Evolutionary conservation across 1,140 invertebrate species (phyloP).

Genomic region (Cydia amplana): DNA sequence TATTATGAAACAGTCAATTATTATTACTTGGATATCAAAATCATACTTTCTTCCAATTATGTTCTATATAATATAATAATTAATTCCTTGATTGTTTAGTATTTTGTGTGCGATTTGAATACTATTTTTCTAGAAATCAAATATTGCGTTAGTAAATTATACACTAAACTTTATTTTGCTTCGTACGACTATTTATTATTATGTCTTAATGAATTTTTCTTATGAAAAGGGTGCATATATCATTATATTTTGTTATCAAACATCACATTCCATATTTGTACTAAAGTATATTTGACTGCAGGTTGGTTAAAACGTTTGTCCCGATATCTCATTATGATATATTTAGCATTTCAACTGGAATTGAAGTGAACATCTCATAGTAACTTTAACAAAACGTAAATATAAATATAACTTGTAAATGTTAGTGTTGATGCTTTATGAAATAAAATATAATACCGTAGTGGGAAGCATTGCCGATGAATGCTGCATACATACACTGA

Average conservation of each 20-base stretch:
- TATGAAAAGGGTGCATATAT: slow-evolving; percentile 49
- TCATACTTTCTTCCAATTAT: not conserved
- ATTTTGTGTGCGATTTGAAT: not conserved
- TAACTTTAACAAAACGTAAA: not conserved
- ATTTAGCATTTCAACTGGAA: slow-evolving; percentile 54
- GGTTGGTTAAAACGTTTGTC: slow-evolving; percentile 35
- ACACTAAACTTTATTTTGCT: slow-evolving; percentile 2
- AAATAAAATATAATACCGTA: not conserved
- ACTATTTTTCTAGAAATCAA: not conserved
- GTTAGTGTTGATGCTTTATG: slow-evolving; percentile 26
- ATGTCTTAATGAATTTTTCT: slow-evolving; percentile 39
- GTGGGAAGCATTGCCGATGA: not conserved
- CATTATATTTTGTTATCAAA: slow-evolving; percentile 42
- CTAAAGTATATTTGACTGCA: slow-evolving; percentile 43
- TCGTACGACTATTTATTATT: slow-evolving; percentile 28
- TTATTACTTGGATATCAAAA: slow-evolving; percentile 5
- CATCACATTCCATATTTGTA: slow-evolving; percentile 75
- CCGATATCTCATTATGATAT: slow-evolving; percentile 43
- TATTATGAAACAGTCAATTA: slow-evolving; percentile 22
- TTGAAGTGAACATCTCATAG: slow-evolving; percentile 38
- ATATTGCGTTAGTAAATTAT: slow-evolving; percentile 32
- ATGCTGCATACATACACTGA: not conserved
- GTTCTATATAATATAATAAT: not conserved
- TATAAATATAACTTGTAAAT: slow-evolving; percentile 18
- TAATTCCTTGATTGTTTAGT: not conserved